These are phyloP conservation scores for Plutella xylostella DNA, from an alignment of 2,888 invertebrate species.

Conservation along the genomic window DNA sequence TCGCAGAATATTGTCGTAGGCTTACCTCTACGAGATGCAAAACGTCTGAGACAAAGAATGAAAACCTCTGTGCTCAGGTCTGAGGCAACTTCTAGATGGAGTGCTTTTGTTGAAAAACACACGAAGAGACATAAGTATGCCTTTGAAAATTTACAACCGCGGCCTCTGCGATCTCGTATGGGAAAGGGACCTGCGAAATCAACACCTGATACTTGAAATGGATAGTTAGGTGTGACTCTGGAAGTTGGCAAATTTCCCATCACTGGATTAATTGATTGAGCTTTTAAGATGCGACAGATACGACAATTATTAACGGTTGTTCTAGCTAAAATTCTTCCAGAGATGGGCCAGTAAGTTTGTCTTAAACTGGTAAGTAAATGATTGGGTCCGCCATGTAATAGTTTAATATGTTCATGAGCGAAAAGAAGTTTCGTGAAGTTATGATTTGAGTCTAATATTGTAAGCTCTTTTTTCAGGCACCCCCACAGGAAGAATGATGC, in stretches of 20 bases:
- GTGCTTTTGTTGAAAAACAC: slow-evolving; percentile 15
- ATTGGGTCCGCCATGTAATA: too few relatives aligned
- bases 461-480: too few relatives aligned
- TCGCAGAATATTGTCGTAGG: not conserved
- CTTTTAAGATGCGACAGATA: slow-evolving; percentile 16
- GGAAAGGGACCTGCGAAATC: slow-evolving; percentile 17
- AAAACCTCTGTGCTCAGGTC: not conserved
- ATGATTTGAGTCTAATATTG: too few relatives aligned
- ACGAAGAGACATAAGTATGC: slow-evolving; percentile 16
- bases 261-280: slow-evolving; percentile 12
- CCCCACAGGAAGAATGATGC: too few relatives aligned
- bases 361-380: too few relatives aligned
- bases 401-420: too few relatives aligned
- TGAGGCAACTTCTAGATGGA: slow-evolving; percentile 10
- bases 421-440: too few relatives aligned
- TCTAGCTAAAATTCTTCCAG: too few relatives aligned
- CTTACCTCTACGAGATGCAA: not conserved
- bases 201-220: slow-evolving; percentile 15
- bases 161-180: slow-evolving; percentile 11
- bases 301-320: slow-evolving; percentile 17
- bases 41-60: not conserved
- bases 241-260: slow-evolving; percentile 16
- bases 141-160: slow-evolving; percentile 11
- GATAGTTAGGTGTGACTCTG: slow-evolving; percentile 9
- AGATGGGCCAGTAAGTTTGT: too few relatives aligned